Evolutionary conservation across 2,797 vertebrate genomes (phyloP), one percentile per base, ranked within the genome.

Genomic region (Rhinoraja longicauda): DNA sequence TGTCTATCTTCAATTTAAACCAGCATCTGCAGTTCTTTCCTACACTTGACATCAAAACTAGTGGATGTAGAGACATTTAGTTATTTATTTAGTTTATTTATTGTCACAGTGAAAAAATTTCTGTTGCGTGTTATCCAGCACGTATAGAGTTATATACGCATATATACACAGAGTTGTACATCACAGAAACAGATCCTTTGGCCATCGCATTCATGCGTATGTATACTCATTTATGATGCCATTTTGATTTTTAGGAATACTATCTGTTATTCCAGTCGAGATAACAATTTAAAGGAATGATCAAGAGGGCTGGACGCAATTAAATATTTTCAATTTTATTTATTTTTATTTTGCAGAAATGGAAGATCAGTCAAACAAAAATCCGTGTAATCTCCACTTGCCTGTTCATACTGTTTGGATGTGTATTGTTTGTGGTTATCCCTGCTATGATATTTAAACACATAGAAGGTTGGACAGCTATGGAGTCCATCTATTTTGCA

Each of bases 281-380:
- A n/a, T 75, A 17, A 29, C 45, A 57, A 75, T 75, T 70, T 92
- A 7, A 12, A 57, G 6, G 45, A 73, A 73, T 10, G 26, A 21
- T 29, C 24, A 29, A 21, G n/a, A 17, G 17, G 62, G n/a, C 8
- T 53, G 72, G 39, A 57, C 53, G n/a, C 7, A 57, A 75, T 57
- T 29, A 53, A 26, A 29, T 29, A 0, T 53, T 53, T 92, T 92
- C 15, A 26, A 92, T 45, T 29, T 29, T 93, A 5, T 12, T 7
- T 93, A 45, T 94, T 12, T 94, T 94, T 96, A 79, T 93, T 82
- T 93, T 84, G 4, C 95, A 99, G 98, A 99, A 99, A 94, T 98
- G 99, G 98, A 98, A 99, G 92, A 98, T 99, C 93, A 99, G 98
- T 96, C 99, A 99, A 95, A 99, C 98, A 73, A 99, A 99, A 97